Base-by-base conservation (phyloP, 2,113 vertebrate species). In the Aldabrachelys gigantea region DNA sequence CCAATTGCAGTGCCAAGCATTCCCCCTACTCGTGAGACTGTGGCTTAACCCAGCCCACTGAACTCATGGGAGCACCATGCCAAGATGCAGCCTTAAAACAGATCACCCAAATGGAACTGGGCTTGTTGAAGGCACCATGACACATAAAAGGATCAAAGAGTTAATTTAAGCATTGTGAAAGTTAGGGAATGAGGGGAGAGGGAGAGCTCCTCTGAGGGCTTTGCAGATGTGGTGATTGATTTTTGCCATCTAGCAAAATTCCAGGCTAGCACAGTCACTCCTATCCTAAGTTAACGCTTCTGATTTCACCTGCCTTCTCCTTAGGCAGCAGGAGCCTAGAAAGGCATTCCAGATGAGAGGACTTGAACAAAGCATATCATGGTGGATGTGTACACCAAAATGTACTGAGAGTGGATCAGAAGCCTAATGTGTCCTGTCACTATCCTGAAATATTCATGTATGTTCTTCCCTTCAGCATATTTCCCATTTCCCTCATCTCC, bases 51-150 rank as follows among this genome's bases (percentile, higher is more conserved):
- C 12, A 11, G 9, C 6, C 13, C 2, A 0, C 82, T 21, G 2
- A 75, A 52, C 8, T 76, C 10, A 0, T 75, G 31, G 78, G 8
- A 1, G 17, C 12, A 5, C 24, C 0, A 0, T 44, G 69, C 65
- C 72, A 85, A 38, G n/a, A 22, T 14, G 31, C 31, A 10, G 3
- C 78, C 85, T 82, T 57, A 53, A 44, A 8, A 87, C 12, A 19
- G 0, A 4, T 11, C 80, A 1, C 31, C 4, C 35, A 9, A 7
- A 5, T 8, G 9, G 24, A n/a, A 8, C 59, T 62, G 59, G 3
- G 5, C 24, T 41, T 12, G 3, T 1, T 50, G 79, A 3, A 24
- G 25, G 31, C 2, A 0, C 50, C 31, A 38, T 53, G 22, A 25
- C 80, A 38, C 5, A 12, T 11, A n/a, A 53, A 38, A 38, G 35